Evolutionary conservation across 2,113 vertebrate species (phyloP).

Genomic region (Eclectus roratus): DNA sequence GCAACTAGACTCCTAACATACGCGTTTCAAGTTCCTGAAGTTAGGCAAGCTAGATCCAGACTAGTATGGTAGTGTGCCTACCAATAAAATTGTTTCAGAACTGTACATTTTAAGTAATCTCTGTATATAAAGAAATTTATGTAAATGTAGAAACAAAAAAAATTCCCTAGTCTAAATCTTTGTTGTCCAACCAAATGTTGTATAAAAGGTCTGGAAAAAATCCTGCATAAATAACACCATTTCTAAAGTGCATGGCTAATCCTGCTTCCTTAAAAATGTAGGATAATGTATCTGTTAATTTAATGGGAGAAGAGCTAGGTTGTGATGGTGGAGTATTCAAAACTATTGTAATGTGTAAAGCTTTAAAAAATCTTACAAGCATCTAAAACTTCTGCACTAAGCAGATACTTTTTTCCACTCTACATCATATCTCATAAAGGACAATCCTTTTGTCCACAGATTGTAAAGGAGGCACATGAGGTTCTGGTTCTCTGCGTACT

Average conservation of each 20-base stretch:
- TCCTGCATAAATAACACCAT: background rate
- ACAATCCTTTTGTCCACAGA: background rate
- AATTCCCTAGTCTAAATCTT: background rate
- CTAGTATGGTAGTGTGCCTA: background rate
- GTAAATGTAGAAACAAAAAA: background rate
- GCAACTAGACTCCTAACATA: background rate
- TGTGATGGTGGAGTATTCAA: background rate
- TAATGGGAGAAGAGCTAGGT: background rate
- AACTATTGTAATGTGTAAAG: background rate
- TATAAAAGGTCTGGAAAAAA: background rate
- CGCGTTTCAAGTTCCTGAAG: background rate
- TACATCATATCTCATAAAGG: background rate
- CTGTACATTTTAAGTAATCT: background rate
- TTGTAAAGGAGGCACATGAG: background rate
- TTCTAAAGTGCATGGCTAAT: background rate
- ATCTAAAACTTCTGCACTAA: background rate
- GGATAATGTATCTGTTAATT: background rate
- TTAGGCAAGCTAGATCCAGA: background rate
- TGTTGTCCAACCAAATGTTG: background rate
- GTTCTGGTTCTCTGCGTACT: background rate
- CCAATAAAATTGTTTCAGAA: background rate
- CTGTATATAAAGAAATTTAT: background rate
- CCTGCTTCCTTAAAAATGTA: background rate
- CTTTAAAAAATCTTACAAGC: background rate
- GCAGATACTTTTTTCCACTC: background rate